Evolutionary conservation across 2,888 invertebrate genomes (phyloP).

Genomic region (Aelia acuminata): DNA sequence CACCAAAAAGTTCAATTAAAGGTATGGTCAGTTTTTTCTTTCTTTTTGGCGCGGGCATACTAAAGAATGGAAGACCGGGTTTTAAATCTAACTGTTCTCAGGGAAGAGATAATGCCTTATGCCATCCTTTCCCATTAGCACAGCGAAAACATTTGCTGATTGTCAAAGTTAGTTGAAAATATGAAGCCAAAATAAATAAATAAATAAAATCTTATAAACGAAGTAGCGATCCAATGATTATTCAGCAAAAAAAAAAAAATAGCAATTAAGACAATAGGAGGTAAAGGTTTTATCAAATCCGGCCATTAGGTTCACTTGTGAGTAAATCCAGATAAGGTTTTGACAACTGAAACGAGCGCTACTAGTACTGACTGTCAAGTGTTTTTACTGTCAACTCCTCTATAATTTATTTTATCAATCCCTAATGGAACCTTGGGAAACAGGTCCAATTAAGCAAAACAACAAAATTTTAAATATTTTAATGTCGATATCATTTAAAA

Average conservation of each 20-base stretch:
- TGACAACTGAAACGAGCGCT: not conserved
- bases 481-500: too few species aligned
- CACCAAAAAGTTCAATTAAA: too few species aligned
- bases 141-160: too few species aligned
- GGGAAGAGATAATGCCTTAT: too few species aligned
- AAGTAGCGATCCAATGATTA: not conserved
- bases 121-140: too few species aligned
- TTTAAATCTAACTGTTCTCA: too few species aligned
- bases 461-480: not conserved
- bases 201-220: too few species aligned
- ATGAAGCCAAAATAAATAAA: too few species aligned
- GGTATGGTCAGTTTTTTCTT: too few species aligned
- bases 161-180: too few species aligned
- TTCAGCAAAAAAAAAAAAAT: not conserved
- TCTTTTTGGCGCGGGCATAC: too few species aligned
- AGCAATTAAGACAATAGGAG: not conserved
- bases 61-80: too few species aligned
- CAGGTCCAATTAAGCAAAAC: not conserved
- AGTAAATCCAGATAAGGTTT: not conserved
- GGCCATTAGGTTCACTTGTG: not conserved
- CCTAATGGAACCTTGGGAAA: not conserved
- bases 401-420: conserved; percentile 6
- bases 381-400: not conserved
- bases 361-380: not conserved
- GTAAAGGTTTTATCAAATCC: not conserved